Base-by-base conservation (phyloP, 1,140 invertebrate species). In the Theocolax elegans region DNA sequence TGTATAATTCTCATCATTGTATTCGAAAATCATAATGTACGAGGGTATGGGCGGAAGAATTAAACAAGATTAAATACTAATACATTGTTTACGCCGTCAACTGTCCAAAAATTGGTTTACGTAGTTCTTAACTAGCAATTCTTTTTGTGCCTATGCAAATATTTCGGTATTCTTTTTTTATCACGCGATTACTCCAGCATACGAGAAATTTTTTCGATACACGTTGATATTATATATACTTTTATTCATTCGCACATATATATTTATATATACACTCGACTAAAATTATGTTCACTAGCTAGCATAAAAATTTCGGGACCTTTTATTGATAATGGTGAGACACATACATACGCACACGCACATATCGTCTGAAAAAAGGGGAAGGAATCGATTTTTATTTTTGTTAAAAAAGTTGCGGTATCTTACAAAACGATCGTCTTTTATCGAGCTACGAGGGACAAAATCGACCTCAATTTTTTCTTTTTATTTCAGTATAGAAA, bases 71-170 rank as follows among this genome's bases (percentile, higher is more conserved):
- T n/a, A n/a, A n/a, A n/a, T n/a, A n/a, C n/a, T n/a, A n/a, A n/a
- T n/a, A n/a, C n/a, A n/a, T n/a, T n/a, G n/a, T n/a, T n/a, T n/a
- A n/a, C n/a, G n/a, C n/a, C n/a, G 27, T 53, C 49, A 42, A 58
- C 48, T 29, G 54, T 49, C 29, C 54, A 31, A 69, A 62, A 68
- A 72, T 58, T 35, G 4, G 4, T 35, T 35, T 35, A 6, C 10
- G 4, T 25, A 60, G 7, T 3, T 68, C 78, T 79, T 79, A 80
- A 49, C 75, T 80, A 79, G 70, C 79, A 80, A 80, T 80, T 80
- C 78, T 74, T 79, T 71, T 79, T 74, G 79, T 79, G 79, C 78
- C 75, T 70, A 35, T 63, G 78, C 79, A 79, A 79, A 63, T 74
- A 67, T 48, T 63, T 59, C n/a, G n/a, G n/a, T n/a, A n/a, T n/a